These are phyloP conservation scores for Rhamnusium bicolor DNA, from an alignment of 2,888 invertebrate genomes.

Conservation along the genomic window DNA sequence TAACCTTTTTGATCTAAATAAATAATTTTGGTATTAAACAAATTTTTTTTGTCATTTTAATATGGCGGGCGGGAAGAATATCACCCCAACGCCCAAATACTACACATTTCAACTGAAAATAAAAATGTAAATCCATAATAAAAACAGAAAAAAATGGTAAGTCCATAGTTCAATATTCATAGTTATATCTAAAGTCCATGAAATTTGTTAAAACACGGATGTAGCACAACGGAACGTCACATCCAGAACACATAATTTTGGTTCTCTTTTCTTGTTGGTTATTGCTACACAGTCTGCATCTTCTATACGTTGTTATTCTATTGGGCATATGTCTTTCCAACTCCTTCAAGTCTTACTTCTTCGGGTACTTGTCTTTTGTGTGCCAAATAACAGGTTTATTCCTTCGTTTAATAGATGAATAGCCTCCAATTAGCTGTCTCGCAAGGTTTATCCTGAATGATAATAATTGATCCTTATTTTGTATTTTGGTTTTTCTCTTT, in stretches of 20 bases:
- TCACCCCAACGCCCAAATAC: no score
- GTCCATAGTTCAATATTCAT: no score
- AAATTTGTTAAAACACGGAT: conserved; percentile 29
- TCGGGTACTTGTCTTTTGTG: conserved; percentile 25
- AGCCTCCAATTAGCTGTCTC: conserved; percentile 23
- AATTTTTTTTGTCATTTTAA: no score
- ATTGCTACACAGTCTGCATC: conserved; percentile 28
- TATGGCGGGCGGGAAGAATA: no score
- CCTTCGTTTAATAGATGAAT: conserved; percentile 15
- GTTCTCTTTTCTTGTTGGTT: conserved; percentile 22
- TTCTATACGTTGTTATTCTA: conserved; percentile 22
- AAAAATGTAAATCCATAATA: no score
- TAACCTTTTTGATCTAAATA: no score
- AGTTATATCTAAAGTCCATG: no score
- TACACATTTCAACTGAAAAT: no score
- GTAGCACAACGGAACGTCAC: conserved; percentile 22
- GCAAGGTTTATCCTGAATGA: conserved; percentile 24
- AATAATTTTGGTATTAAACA: no score
- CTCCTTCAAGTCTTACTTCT: conserved; percentile 22
- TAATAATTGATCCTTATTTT: neutral
- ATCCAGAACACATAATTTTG: conserved; percentile 18
- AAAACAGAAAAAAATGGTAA: no score
- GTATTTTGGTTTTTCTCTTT: neutral
- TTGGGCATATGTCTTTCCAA: conserved; percentile 20
- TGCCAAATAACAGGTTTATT: conserved; percentile 30